A percentile compares a stretch with the other conserved stretches of the same genome.
Evolutionary conservation across 1,140 invertebrate species (phyloP).

Genomic region (Meloidogyne exigua): DNA sequence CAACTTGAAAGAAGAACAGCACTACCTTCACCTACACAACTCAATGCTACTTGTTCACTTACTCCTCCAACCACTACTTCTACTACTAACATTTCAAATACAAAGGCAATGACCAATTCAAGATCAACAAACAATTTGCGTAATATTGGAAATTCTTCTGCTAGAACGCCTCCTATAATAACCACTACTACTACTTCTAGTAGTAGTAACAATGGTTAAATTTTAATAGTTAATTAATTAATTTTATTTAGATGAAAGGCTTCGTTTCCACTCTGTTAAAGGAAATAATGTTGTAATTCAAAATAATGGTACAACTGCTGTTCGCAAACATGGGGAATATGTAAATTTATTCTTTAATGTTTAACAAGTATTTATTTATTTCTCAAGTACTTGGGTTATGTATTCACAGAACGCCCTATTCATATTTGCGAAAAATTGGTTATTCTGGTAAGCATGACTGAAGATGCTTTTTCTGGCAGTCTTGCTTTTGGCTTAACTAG

Average conservation of each 20-base stretch:
- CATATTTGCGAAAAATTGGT: constrained; percentile 42
- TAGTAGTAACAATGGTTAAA: background rate
- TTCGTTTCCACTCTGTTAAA: constrained; percentile 42
- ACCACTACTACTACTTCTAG: background rate
- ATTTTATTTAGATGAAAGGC: background rate
- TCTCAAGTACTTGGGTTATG: constrained; percentile 46
- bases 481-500: constrained; percentile 87
- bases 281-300: constrained; percentile 38
- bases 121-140: constrained; percentile 32
- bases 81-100: background rate
- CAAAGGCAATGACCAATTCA: constrained; percentile 29
- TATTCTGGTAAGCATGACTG: constrained; percentile 65
- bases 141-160: background rate
- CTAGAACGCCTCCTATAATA: constrained; percentile 25
- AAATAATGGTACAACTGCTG: constrained; percentile 32
- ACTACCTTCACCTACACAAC: constrained; percentile 18
- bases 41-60: constrained; percentile 8
- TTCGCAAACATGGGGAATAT: constrained; percentile 37
- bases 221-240: no score
- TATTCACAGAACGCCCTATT: constrained; percentile 45
- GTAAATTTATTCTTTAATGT: background rate
- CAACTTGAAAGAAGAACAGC: constrained; percentile 13
- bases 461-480: constrained; percentile 77
- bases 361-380: constrained; percentile 4
- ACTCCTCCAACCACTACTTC: background rate